Evolutionary conservation across 2,113 vertebrate genomes (phyloP).

Genomic region (Stigmatopora argus): DNA sequence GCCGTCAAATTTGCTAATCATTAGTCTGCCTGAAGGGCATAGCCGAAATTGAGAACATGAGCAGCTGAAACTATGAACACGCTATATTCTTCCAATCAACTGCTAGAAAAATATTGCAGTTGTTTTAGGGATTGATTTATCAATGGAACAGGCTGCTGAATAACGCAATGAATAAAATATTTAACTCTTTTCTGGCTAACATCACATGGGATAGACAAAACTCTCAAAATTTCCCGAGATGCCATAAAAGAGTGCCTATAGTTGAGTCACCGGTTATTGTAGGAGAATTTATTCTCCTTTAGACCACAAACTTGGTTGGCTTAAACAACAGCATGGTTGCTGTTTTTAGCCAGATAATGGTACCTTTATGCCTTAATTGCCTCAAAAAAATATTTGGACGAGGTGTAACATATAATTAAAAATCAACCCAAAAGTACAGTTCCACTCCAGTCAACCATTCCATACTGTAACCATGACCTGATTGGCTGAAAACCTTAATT

Average conservation of each 20-base stretch:
- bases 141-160: constrained; percentile 18
- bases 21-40: constrained; percentile 41
- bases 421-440: not conserved
- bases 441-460: not conserved
- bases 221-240: not conserved
- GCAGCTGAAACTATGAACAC: constrained; percentile 54
- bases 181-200: no score
- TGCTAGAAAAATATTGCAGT: constrained; percentile 47
- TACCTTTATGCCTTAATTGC: not conserved
- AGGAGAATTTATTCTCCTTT: not conserved
- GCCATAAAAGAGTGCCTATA: not conserved
- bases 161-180: constrained; percentile 6
- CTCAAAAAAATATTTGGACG: constrained; percentile 1
- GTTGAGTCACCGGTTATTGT: not conserved
- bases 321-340: not conserved
- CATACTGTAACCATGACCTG: not conserved
- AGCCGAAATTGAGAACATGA: constrained; percentile 37
- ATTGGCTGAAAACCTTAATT: not conserved
- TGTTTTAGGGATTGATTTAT: constrained; percentile 38
- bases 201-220: not conserved
- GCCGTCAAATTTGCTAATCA: constrained; percentile 32
- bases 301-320: not conserved
- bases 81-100: constrained; percentile 37
- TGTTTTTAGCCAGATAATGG: not conserved
- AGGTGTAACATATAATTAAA: not conserved